Evolutionary conservation across 2,888 invertebrate species (phyloP).

Genomic region (Microplitis manilae): DNA sequence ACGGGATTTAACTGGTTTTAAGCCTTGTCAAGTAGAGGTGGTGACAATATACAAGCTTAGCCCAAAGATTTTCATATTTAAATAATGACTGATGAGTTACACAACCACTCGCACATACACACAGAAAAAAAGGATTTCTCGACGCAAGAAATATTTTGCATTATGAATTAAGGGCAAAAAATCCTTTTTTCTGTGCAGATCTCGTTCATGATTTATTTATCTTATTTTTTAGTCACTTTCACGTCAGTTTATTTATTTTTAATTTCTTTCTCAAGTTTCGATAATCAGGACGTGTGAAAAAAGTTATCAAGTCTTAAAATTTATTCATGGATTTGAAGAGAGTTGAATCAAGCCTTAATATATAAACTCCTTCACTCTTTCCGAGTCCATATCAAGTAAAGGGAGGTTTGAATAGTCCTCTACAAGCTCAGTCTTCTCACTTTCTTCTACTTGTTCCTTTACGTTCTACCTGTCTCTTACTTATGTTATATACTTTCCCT

Average conservation of each 20-base stretch:
- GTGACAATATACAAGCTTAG: conserved; percentile 45
- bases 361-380: not conserved
- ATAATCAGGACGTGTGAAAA: not conserved
- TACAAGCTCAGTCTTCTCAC: conserved; percentile 9
- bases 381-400: conserved; percentile 18
- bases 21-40: conserved; percentile 50
- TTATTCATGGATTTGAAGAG: conserved; percentile 33
- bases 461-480: conserved; percentile 3
- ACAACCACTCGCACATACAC: conserved; percentile 17
- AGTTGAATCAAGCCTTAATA: conserved; percentile 20
- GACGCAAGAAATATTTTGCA: too few species aligned
- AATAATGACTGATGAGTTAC: conserved; percentile 32
- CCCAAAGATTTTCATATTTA: conserved; percentile 42
- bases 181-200: too few species aligned
- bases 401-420: conserved; percentile 30
- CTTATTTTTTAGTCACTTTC: conserved; percentile 6
- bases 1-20: conserved; percentile 31
- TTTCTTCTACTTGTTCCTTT: conserved; percentile 1
- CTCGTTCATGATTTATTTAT: not conserved
- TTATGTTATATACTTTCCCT: conserved; percentile 8
- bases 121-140: too few species aligned
- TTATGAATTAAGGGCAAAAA: too few species aligned
- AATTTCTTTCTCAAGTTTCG: conserved; percentile 14
- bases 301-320: conserved; percentile 18
- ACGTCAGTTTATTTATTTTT: not conserved